Evolutionary conservation across 1,140 invertebrate species (phyloP).

Genomic region (Hermetia illucens): DNA sequence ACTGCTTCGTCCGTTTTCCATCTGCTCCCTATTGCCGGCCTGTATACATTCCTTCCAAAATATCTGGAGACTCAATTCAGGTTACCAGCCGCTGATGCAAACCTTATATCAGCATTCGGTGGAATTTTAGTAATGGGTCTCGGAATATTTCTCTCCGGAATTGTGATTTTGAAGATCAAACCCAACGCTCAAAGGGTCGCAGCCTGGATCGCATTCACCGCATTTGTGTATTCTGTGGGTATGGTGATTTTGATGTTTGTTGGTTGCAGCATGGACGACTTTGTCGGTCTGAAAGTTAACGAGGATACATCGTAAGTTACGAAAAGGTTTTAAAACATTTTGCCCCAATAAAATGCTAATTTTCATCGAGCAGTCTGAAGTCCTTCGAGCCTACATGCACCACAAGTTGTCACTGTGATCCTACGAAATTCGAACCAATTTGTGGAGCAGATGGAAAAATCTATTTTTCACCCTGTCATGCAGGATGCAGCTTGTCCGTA

Average conservation of each 20-base stretch:
- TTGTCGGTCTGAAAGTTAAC: slow-evolving; percentile 42
- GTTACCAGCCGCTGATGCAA: slow-evolving; percentile 72
- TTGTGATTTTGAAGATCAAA: slow-evolving; percentile 69
- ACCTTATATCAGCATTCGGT: slow-evolving; percentile 79
- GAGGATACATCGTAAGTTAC: slow-evolving; percentile 13
- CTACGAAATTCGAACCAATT: slow-evolving; percentile 63
- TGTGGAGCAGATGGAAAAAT: slow-evolving; percentile 66
- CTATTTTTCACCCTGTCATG: slow-evolving; percentile 80
- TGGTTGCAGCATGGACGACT: slow-evolving; percentile 72
- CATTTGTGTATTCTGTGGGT: slow-evolving; percentile 69
- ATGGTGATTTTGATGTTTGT: slow-evolving; percentile 82
- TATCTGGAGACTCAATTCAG: slow-evolving; percentile 87
- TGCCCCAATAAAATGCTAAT: neutral
- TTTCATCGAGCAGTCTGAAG: slow-evolving; percentile 19
- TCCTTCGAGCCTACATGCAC: slow-evolving; percentile 47
- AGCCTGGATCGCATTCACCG: slow-evolving; percentile 79
- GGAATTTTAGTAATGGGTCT: slow-evolving; percentile 87
- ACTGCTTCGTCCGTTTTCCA: slow-evolving; percentile 80
- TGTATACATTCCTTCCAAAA: slow-evolving; percentile 88
- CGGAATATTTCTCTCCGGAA: slow-evolving; percentile 73
- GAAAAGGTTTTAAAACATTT: too few relatives aligned
- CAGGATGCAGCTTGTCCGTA: slow-evolving; percentile 59
- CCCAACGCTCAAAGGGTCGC: slow-evolving; percentile 75
- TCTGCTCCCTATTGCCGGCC: slow-evolving; percentile 75
- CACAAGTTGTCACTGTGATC: slow-evolving; percentile 53